A percentile compares a stretch with the other conserved stretches of the same genome.
Conservation (phyloP, 2,797 vertebrate genomes). For the Acanthiza pusilla region DNA sequence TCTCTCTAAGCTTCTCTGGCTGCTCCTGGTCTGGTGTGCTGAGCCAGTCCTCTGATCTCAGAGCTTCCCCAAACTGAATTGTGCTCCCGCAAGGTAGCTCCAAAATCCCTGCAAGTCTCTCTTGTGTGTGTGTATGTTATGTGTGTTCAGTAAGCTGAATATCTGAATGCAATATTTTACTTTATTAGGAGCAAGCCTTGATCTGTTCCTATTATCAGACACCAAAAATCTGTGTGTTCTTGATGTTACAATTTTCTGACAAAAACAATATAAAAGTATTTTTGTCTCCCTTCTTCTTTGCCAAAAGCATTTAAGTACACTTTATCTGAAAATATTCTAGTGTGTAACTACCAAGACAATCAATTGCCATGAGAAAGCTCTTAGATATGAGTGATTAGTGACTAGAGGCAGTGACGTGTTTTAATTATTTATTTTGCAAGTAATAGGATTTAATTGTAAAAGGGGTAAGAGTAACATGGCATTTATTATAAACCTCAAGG, state of each 20-base stretch:
- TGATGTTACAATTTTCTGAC: neutral
- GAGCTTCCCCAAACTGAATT: neutral
- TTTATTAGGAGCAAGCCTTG: neutral
- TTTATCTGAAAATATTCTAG: neutral
- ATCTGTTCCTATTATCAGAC: neutral
- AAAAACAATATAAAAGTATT: neutral
- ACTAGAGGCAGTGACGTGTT: neutral
- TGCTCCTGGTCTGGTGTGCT: neutral
- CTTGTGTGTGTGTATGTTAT: no score
- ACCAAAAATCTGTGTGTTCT: neutral
- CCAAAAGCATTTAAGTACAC: neutral
- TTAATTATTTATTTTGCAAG: neutral
- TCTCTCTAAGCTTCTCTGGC: fast-evolving
- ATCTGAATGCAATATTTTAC: neutral
- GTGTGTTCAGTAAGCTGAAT: neutral
- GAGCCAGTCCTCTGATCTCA: neutral
- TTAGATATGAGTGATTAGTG: neutral
- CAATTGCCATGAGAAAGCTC: neutral
- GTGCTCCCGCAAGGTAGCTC: neutral
- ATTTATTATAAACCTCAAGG: neutral
- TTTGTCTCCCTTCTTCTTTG: neutral
- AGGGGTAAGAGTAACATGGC: neutral
- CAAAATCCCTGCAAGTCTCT: neutral
- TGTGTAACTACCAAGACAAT: neutral
- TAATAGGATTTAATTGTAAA: neutral